Percentiles rank a stretch among this genome's conserved stretches.
phyloP scores from a whole-genome alignment of 2,888 invertebrate species.

The Scelioninae gen. 2 region DNA sequence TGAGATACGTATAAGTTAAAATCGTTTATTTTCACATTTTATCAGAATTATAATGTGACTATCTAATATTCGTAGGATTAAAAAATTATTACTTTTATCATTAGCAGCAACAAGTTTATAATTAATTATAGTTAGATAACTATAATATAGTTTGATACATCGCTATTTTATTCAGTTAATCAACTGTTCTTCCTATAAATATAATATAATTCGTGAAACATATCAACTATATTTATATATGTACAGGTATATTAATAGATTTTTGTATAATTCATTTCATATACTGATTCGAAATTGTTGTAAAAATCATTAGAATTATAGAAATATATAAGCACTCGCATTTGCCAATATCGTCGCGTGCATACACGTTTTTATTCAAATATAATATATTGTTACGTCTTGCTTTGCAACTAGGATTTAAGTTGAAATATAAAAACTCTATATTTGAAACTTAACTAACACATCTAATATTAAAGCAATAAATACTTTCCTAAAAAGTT shows the following conservation, averaged over 20 bases:
- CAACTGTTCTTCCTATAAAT: slow-evolving; percentile 10
- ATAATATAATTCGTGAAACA: slow-evolving; percentile 27
- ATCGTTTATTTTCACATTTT: neutral
- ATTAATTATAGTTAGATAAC: no score
- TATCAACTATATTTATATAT: slow-evolving; percentile 34
- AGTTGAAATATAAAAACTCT: no score
- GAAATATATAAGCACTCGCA: slow-evolving; percentile 1
- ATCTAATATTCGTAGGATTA: slow-evolving; percentile 7
- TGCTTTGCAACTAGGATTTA: no score
- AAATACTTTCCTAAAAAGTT: no score
- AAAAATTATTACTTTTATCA: no score
- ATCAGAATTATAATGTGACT: no score
- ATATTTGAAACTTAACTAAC: no score
- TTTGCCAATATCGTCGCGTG: neutral
- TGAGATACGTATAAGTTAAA: neutral
- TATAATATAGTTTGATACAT: slow-evolving; percentile 40
- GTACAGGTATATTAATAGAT: slow-evolving; percentile 30
- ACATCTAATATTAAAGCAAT: no score
- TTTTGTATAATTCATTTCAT: slow-evolving; percentile 18
- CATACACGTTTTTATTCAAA: slow-evolving; percentile 9
- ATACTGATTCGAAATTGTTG: slow-evolving; percentile 29
- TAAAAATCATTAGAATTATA: slow-evolving; percentile 23
- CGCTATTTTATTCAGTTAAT: slow-evolving; percentile 41
- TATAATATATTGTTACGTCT: slow-evolving; percentile 33
- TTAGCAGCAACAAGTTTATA: no score